Evolutionary conservation across 1,140 invertebrate species (phyloP).

Genomic region (Zaprionus camerounensis): DNA sequence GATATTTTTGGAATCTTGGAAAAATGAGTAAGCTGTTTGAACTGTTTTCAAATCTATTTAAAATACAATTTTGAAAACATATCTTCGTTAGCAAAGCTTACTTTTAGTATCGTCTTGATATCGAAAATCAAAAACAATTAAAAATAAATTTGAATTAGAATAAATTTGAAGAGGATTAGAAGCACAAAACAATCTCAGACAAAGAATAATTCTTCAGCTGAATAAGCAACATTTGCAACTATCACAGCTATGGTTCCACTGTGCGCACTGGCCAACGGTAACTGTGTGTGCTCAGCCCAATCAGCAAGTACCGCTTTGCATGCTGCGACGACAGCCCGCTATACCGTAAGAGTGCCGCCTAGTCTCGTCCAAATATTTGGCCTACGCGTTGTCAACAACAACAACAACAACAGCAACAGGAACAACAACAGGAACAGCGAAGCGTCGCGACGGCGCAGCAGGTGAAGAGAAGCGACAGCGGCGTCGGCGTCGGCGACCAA

Average conservation of each 20-base stretch:
- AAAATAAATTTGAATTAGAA: too few species aligned
- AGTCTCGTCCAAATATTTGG: slow-evolving; percentile 70
- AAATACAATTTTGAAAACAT: too few species aligned
- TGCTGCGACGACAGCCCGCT: slow-evolving; percentile 52
- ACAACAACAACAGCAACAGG: slow-evolving; percentile 24
- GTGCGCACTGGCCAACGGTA: slow-evolving; percentile 61
- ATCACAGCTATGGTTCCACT: slow-evolving; percentile 36
- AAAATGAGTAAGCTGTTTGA: too few species aligned
- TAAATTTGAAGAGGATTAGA: too few species aligned
- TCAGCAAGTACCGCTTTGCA: slow-evolving; percentile 75
- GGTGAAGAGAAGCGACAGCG: slow-evolving; percentile 22
- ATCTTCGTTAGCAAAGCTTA: too few species aligned
- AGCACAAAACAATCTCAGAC: too few species aligned
- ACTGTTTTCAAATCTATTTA: too few species aligned
- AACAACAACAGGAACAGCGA: not conserved
- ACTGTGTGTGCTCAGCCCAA: slow-evolving; percentile 56
- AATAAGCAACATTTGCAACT: not conserved
- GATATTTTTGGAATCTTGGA: too few species aligned
- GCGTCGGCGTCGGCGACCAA: slow-evolving; percentile 29
- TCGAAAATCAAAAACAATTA: too few species aligned
- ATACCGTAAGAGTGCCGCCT: slow-evolving; percentile 62
- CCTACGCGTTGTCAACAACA: slow-evolving; percentile 68
- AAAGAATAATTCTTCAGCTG: not conserved
- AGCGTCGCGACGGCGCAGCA: slow-evolving; percentile 10
- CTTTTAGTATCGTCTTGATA: too few species aligned